phyloP scores from a whole-genome alignment of 2,888 invertebrate species.

The Apotomis turbidana region DNA sequence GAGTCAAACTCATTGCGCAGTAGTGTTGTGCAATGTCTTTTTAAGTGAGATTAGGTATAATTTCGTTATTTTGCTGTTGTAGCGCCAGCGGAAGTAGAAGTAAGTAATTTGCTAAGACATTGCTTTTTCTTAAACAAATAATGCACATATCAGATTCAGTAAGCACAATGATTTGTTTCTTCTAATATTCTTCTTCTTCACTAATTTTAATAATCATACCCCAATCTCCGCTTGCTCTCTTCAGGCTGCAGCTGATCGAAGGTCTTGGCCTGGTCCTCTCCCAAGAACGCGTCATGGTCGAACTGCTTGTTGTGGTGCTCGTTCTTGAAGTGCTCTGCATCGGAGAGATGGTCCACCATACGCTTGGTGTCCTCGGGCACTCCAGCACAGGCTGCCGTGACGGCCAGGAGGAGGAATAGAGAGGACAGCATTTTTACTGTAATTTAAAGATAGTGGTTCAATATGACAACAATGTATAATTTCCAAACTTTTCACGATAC shows the following conservation, averaged over 20 bases:
- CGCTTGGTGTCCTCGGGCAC: constrained; percentile 89
- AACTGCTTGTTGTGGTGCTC: constrained; percentile 94
- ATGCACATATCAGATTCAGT: too few species aligned
- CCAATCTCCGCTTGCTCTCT: constrained; percentile 95
- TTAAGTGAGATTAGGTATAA: too few species aligned
- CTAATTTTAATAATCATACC: constrained; percentile 72
- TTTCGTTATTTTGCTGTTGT: too few species aligned
- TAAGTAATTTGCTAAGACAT: too few species aligned
- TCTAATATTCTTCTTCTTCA: too few species aligned
- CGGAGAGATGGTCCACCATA: constrained; percentile 88
- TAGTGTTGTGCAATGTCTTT: too few species aligned
- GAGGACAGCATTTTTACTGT: constrained; percentile 65
- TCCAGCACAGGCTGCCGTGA: constrained; percentile 73
- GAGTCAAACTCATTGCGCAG: too few species aligned
- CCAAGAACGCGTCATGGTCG: constrained; percentile 98
- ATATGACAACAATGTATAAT: too few species aligned
- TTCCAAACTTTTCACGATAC: too few species aligned
- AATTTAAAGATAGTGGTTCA: constrained; percentile 3
- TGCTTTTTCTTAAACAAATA: too few species aligned
- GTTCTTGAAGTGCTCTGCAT: constrained; percentile 91
- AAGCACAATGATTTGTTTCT: too few species aligned
- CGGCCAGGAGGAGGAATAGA: constrained; percentile 66
- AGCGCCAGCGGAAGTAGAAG: too few species aligned
- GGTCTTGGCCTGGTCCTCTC: constrained; percentile 95
- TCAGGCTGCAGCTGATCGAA: constrained; percentile 98